Conservation (phyloP, 2,797 vertebrate species). For the Anisognathus igniventris region DNA sequence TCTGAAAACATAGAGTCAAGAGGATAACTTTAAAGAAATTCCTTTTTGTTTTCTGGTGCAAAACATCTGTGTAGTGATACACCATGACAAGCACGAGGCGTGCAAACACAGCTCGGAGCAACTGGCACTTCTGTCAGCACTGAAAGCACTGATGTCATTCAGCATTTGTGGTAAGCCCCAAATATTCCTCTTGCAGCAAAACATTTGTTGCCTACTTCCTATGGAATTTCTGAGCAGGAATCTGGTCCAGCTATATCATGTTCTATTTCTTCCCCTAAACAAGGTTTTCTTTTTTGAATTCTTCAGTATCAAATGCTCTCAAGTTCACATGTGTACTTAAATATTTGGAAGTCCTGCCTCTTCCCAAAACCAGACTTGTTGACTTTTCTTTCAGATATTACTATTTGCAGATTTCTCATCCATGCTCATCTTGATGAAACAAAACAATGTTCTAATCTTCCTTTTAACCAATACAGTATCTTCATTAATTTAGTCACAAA, state of each 20-base stretch:
- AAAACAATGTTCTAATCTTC: background rate
- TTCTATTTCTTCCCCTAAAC: background rate
- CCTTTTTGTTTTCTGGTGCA: background rate
- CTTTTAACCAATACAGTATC: background rate
- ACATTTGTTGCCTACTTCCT: conserved; percentile 33
- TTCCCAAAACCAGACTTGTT: background rate
- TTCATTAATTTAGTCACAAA: background rate
- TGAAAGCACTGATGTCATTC: conserved; percentile 5
- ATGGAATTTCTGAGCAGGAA: conserved; percentile 9
- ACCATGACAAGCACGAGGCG: background rate
- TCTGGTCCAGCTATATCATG: background rate
- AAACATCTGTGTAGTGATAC: conserved; percentile 10
- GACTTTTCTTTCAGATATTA: background rate
- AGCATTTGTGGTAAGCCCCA: conserved; percentile 39
- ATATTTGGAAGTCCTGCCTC: background rate
- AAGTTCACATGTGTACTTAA: background rate
- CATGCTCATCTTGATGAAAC: background rate
- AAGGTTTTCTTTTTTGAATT: background rate
- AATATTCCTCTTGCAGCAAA: conserved; percentile 4
- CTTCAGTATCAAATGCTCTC: background rate
- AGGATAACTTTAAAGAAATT: background rate
- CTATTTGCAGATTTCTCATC: background rate
- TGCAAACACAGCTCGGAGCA: conserved; percentile 16
- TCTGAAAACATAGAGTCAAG: background rate
- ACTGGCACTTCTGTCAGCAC: conserved; percentile 33